These are phyloP conservation scores for Thumatha senex DNA, from an alignment of 2,888 invertebrate genomes.

Conservation along the genomic window DNA sequence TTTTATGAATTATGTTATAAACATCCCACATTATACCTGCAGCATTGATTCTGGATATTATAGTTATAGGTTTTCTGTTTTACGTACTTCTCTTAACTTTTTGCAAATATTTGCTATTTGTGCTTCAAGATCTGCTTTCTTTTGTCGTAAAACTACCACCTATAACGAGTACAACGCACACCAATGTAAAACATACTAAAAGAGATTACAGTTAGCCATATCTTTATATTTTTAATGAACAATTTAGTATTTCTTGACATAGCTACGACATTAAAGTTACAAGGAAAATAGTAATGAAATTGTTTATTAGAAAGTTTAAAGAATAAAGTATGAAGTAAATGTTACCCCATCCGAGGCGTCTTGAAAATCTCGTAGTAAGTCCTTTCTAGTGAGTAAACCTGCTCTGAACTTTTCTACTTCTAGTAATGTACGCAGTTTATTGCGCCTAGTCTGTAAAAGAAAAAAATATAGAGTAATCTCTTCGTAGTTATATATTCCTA, in stretches of 20 bases:
- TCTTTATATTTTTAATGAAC: too few species aligned
- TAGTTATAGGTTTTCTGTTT: not conserved
- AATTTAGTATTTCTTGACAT: too few species aligned
- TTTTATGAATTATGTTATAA: too few species aligned
- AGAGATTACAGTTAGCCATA: too few species aligned
- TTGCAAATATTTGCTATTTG: not conserved
- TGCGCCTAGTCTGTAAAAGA: conserved; percentile 55
- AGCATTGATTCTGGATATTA: too few species aligned
- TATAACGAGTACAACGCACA: not conserved
- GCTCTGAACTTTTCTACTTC: conserved; percentile 66
- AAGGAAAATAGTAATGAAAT: too few species aligned
- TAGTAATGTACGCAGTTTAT: conserved; percentile 65
- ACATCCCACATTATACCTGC: too few species aligned
- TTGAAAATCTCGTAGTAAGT: conserved; percentile 72
- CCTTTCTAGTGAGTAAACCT: conserved; percentile 69
- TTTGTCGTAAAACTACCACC: conserved; percentile 2
- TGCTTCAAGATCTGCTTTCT: not conserved
- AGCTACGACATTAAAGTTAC: too few species aligned
- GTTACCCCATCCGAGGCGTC: conserved; percentile 66
- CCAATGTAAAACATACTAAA: not conserved
- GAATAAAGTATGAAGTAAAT: too few species aligned
- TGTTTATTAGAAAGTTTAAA: too few species aligned
- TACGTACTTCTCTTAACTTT: not conserved
- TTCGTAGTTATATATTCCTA: too few species aligned
- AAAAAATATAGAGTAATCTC: not conserved